Conservation (phyloP, 2,888 invertebrate genomes). For the Chrysopilus asiliformis region DNA sequence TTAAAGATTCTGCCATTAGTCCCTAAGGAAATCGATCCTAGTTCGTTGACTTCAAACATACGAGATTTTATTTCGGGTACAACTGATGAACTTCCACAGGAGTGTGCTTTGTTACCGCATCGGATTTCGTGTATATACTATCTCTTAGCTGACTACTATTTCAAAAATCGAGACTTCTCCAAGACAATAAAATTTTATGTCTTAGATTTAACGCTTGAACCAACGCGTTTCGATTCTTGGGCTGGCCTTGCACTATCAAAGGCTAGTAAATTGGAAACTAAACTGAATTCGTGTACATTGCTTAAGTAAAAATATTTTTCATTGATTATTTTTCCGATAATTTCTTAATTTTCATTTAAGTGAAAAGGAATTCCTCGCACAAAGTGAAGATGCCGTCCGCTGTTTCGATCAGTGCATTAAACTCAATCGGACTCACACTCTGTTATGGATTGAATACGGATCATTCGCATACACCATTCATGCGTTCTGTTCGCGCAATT, state of each 20-base stretch:
- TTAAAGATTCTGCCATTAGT: constrained; percentile 54
- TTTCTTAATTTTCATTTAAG: constrained; percentile 12
- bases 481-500: constrained; percentile 73
- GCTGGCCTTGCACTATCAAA: constrained; percentile 76
- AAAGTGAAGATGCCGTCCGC: constrained; percentile 57
- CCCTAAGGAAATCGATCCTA: constrained; percentile 54
- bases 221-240: constrained; percentile 79
- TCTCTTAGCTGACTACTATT: constrained; percentile 83
- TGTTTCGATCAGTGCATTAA: constrained; percentile 72
- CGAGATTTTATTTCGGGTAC: constrained; percentile 54
- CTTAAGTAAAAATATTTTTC: constrained; percentile 35
- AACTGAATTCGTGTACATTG: constrained; percentile 60
- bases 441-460: constrained; percentile 84
- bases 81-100: constrained; percentile 40
- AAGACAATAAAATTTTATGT: constrained; percentile 70
- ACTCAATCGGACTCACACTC: constrained; percentile 56
- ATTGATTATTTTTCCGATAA: neutral
- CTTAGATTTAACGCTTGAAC: constrained; percentile 69
- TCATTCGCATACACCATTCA: constrained; percentile 81
- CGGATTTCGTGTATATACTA: constrained; percentile 69
- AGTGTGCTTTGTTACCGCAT: constrained; percentile 42
- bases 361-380: constrained; percentile 50
- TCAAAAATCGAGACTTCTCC: constrained; percentile 68
- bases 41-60: constrained; percentile 46
- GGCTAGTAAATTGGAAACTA: constrained; percentile 62